Conservation (phyloP, 1,140 invertebrate species). For the Pristionchus pacificus region DNA sequence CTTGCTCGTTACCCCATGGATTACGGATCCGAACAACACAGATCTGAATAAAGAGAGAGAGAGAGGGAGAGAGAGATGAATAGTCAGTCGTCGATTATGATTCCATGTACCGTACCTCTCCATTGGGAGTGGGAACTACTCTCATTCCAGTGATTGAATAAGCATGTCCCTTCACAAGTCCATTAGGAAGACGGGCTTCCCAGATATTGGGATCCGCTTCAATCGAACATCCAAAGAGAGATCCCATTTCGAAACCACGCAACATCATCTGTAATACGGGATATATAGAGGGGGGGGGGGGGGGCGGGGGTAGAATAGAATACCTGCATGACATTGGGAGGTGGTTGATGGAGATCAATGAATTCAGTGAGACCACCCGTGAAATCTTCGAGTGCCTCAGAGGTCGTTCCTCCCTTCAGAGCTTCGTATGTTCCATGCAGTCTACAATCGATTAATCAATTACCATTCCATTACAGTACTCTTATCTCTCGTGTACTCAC, state of each 20-base stretch:
- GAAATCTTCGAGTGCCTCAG: constrained; percentile 98
- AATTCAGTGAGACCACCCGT: constrained; percentile 94
- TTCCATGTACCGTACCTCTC: constrained; percentile 64
- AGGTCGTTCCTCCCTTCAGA: constrained; percentile 90
- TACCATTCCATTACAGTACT: no score
- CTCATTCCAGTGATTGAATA: constrained; percentile 86
- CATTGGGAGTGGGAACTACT: constrained; percentile 68
- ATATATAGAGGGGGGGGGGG: no score
- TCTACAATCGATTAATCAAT: constrained; percentile 62
- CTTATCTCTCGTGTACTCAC: constrained; percentile 61
- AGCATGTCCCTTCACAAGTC: constrained; percentile 84
- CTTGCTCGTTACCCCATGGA: constrained; percentile 95
- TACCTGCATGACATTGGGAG: constrained; percentile 58
- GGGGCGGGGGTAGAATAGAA: no score
- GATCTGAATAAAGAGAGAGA: background rate
- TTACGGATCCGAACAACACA: constrained; percentile 78
- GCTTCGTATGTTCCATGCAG: constrained; percentile 95
- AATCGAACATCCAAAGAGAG: constrained; percentile 73
- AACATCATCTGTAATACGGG: constrained; percentile 47
- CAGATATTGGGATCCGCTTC: constrained; percentile 65
- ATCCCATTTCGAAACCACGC: constrained; percentile 57
- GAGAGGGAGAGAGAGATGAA: constrained; percentile 10
- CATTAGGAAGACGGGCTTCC: constrained; percentile 83
- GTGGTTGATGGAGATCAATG: constrained; percentile 74
- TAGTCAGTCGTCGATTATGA: no score